These are phyloP conservation scores for Numenius arquata DNA, from an alignment of 2,113 vertebrate species.

Conservation along the genomic window DNA sequence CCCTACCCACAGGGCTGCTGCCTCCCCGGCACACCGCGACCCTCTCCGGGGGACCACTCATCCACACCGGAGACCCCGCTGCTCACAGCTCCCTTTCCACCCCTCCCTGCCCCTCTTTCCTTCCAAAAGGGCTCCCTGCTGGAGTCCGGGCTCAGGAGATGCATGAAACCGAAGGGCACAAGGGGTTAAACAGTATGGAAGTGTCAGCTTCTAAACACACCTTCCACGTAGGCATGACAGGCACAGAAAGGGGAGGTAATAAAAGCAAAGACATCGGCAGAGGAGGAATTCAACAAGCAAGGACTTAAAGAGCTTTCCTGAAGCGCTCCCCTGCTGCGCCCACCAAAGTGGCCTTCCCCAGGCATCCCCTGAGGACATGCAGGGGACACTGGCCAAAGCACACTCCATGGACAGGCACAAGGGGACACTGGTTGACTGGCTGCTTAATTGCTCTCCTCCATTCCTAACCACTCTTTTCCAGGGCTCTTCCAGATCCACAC, in stretches of 20 bases:
- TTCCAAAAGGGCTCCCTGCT: not conserved
- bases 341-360: not conserved
- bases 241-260: not conserved
- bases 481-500: not conserved
- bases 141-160: not conserved
- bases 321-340: not conserved
- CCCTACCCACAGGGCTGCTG: not conserved
- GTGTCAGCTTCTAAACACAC: not conserved
- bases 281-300: not conserved
- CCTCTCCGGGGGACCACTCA: not conserved
- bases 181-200: not conserved
- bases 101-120: not conserved
- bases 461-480: not conserved
- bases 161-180: not conserved
- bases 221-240: not conserved
- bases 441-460: not conserved
- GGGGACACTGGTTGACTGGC: not conserved
- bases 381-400: not conserved
- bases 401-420: accelerated
- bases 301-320: not conserved
- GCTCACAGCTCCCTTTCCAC: not conserved
- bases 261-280: not conserved
- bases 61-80: not conserved
- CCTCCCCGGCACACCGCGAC: not conserved
- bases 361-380: not conserved